These are phyloP conservation scores for Trileptium ribeirensis DNA, from an alignment of 2,888 invertebrate species.

Conservation along the genomic window DNA sequence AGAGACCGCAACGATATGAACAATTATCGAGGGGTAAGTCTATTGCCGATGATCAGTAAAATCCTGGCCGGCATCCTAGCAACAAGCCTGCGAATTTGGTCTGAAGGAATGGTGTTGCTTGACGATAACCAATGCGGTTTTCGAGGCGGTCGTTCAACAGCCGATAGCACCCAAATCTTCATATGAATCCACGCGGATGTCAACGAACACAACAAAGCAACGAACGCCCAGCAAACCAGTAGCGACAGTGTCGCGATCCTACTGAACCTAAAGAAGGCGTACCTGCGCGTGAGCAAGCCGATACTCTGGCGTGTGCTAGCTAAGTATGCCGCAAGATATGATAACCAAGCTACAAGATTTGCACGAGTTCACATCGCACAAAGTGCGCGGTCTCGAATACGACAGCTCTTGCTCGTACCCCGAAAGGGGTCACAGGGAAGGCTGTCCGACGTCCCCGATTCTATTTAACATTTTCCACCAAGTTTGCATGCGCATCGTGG, in stretches of 20 bases:
- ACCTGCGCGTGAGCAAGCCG: background rate
- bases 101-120: background rate
- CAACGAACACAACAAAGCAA: background rate
- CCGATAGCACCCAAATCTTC: no score
- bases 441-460: constrained; percentile 2
- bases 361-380: background rate
- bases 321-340: background rate
- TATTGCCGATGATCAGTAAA: no score
- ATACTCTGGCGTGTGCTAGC: background rate
- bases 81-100: background rate
- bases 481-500: background rate
- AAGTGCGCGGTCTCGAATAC: background rate
- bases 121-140: background rate
- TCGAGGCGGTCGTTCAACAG: no score
- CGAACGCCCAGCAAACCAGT: background rate
- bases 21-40: background rate
- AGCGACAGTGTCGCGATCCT: background rate
- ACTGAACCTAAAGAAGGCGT: background rate
- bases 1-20: background rate
- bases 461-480: no score
- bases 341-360: background rate
- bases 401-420: background rate
- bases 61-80: background rate
- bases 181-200: background rate
- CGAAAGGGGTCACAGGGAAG: background rate